Evolutionary conservation across 2,113 vertebrate genomes (phyloP), one percentile per base, ranked within the genome.

Genomic region (Vanacampus margaritifer): DNA sequence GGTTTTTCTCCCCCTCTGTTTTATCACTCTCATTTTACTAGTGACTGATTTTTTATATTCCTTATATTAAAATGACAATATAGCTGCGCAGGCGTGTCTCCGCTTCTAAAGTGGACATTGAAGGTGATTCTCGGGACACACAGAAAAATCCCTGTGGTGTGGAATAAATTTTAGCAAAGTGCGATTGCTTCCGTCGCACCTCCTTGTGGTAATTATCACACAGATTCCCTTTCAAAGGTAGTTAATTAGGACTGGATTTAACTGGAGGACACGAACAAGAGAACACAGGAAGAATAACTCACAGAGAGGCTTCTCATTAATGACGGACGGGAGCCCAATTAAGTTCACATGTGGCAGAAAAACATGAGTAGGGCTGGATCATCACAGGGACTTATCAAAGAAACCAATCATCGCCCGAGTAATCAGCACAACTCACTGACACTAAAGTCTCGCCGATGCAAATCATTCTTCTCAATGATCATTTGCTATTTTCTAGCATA

Each of bases 241-340:
- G 85, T 85, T 90, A 90, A 90, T 90, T 90, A 87, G 82, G 79
- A 78, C 68, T 83, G 74, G 73, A 85, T 85, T 90, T 88, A 90
- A 84, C 77, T 88, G 71, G 80, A 88, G 84, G 88, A 90, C 85
- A 88, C 80, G 85, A 87, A 85, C 80, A 84, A 75, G 80, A 80
- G 84, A 88, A 84, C 75, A 80, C 81, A 75, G 76, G 79, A 83
- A 80, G 78, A 72, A 87, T 79, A 84, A 73, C 67, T 80, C 66
- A 82, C 84, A 64, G 74, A 85, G 82, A 72, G 65, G 62, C 53
- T 80, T 75, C 65, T 68, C 37, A 35, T 78, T 86, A 74, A 73
- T 23, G 32, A 75, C 46, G 74, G 74, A 76, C 83, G 74, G 76
- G 53, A 69, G 76, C 54, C 50, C 56, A 79, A 84, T 84, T 68